phyloP scores from a whole-genome alignment of 64 coral and sea anemone genomes.

The Dendronephthya gigantea region DNA sequence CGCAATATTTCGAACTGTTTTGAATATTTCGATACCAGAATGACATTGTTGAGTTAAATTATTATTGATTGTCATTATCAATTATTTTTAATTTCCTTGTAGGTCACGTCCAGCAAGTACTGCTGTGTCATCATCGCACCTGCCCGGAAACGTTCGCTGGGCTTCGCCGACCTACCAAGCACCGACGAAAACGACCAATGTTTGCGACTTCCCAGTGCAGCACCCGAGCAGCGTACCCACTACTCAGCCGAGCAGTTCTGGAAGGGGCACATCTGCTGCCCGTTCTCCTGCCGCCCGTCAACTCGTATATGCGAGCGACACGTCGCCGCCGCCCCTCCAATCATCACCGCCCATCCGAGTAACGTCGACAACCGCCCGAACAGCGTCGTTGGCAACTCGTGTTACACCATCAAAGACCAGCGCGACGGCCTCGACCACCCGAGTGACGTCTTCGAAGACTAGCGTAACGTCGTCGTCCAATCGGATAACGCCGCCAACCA shows the following conservation, averaged over 20 bases:
- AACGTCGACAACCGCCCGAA: background rate
- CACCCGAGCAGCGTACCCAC: background rate
- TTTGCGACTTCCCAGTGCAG: background rate
- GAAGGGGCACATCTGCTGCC: background rate
- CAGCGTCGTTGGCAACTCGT: background rate
- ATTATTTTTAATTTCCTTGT: background rate
- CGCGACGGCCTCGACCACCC: background rate
- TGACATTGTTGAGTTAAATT: too few relatives aligned
- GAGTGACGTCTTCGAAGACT: background rate
- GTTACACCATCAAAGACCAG: background rate
- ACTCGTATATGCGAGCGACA: background rate
- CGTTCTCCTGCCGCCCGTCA: background rate
- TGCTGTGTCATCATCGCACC: background rate
- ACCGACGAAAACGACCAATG: background rate
- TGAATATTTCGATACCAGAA: too few relatives aligned
- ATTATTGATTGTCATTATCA: background rate
- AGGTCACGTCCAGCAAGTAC: background rate
- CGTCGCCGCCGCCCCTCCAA: background rate
- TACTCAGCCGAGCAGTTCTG: background rate
- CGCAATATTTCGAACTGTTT: too few relatives aligned
- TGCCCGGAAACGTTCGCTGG: conserved; percentile 9
- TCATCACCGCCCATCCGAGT: background rate
- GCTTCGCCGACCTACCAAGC: background rate
- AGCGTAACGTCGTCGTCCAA: background rate
- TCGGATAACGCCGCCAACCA: background rate